Conservation (phyloP, 2,113 vertebrate species). For the Dipodomys ordii region DNA sequence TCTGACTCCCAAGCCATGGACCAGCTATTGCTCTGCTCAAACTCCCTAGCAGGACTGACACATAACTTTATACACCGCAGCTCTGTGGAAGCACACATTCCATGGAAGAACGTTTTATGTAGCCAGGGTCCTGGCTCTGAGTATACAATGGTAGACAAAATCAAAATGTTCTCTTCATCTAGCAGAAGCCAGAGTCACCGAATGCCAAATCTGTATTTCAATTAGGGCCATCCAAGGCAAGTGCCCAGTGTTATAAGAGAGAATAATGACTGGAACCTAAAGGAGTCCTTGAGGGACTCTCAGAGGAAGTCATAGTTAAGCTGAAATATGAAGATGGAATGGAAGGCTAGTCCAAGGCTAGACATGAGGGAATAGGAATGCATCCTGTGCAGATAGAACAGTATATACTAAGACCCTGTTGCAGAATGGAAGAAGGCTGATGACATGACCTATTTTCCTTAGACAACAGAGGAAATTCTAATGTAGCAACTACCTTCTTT, state of each 20-base stretch:
- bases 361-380: fast-evolving
- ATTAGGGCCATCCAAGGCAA: background rate
- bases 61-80: background rate
- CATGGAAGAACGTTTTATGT: background rate
- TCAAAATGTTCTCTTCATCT: background rate
- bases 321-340: background rate
- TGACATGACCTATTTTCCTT: background rate
- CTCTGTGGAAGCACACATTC: background rate
- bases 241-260: background rate
- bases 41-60: background rate
- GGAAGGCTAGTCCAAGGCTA: background rate
- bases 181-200: background rate
- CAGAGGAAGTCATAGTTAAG: background rate
- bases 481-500: background rate
- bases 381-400: background rate
- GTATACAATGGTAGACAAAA: background rate
- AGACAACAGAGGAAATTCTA: background rate
- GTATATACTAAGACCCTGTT: background rate
- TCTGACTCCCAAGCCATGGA: background rate
- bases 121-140: background rate
- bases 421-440: background rate
- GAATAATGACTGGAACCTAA: background rate
- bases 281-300: background rate
- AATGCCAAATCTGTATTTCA: background rate
- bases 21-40: background rate